Base-by-base conservation (phyloP, 2,797 vertebrate genomes). In the Aulostomus chinensis region DNA sequence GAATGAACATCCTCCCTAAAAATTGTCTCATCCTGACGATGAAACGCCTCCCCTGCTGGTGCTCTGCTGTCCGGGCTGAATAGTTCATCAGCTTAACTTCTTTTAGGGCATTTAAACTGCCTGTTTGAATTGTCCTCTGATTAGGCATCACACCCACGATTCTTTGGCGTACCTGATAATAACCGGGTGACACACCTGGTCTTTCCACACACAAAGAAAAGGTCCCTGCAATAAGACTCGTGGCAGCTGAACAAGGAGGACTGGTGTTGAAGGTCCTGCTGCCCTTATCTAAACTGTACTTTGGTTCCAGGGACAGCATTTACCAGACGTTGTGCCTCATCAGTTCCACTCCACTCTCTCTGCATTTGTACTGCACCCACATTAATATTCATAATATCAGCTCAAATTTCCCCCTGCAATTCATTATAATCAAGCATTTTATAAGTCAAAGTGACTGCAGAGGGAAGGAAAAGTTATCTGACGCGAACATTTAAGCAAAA, bases 331-430 rank as follows among this genome's bases (percentile, higher is more conserved):
- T 57, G n/a, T 9, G 31, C n/a, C 42, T 59, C 36, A 38, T 57
- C 32, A 25, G 14, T 53, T 49, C 33, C 16, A 22, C 34, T 60
- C 38, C 10, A 6, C 26, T 47, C 31, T 59, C 13, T 56, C 35
- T 5, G 29, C 30, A 26, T 58, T 36, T 52, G 49, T 65, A 55
- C 64, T 75, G 48, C 62, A 48, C 41, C 45, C 8, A 16, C 58
- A 80, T 88, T 80, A 73, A 80, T 82, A 83, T 86, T 80, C 75
- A 81, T 74, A 77, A 71, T 68, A 69, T 68, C 58, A 51, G 51
- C 64, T 71, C 43, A 45, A 35, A 74, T 75, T 77, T 68, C 61
- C 69, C 43, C 56, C 48, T 17, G 58, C 58, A 57, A 62, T 68
- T 78, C 58, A 73, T 77, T 78, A 84, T 30, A 57, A 5, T 7